phyloP scores from a whole-genome alignment of 2,888 invertebrate species.

The Horisme vitalbata region DNA sequence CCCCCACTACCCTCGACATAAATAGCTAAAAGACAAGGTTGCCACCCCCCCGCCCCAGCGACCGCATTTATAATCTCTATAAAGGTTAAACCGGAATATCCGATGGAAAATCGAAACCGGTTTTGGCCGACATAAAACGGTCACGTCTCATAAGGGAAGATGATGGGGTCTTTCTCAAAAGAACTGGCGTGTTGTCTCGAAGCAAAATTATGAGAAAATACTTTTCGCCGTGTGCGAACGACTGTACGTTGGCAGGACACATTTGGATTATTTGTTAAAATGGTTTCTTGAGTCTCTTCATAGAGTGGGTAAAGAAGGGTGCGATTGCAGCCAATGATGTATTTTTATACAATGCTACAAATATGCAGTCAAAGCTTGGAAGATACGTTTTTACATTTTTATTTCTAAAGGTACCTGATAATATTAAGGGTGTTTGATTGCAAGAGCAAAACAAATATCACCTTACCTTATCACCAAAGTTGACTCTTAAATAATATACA shows the following conservation, averaged over 20 bases:
- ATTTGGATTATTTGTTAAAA: too few relatives aligned
- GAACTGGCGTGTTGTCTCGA: too few relatives aligned
- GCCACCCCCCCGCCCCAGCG: slow-evolving; percentile 74
- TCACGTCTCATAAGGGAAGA: slow-evolving; percentile 42
- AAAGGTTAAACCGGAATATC: slow-evolving; percentile 79
- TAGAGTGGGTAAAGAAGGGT: too few relatives aligned
- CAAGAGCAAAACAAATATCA: slow-evolving; percentile 1
- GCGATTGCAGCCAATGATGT: too few relatives aligned
- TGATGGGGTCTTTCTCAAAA: slow-evolving; percentile 21
- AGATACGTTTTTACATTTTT: too few relatives aligned
- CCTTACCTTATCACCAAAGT: neutral
- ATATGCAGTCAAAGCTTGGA: too few relatives aligned
- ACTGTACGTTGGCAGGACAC: too few relatives aligned
- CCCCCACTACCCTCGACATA: slow-evolving; percentile 76
- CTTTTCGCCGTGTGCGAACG: too few relatives aligned
- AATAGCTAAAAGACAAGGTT: slow-evolving; percentile 82
- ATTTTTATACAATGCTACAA: too few relatives aligned
- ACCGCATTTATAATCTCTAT: slow-evolving; percentile 79
- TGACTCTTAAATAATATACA: neutral
- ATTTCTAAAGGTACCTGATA: too few relatives aligned
- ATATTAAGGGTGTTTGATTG: neutral
- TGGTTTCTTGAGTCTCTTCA: too few relatives aligned
- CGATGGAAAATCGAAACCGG: slow-evolving; percentile 70
- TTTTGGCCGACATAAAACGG: slow-evolving; percentile 52
- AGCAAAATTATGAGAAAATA: too few relatives aligned